Conservation (phyloP, 1,140 invertebrate genomes). For the Panulirus ornatus region DNA sequence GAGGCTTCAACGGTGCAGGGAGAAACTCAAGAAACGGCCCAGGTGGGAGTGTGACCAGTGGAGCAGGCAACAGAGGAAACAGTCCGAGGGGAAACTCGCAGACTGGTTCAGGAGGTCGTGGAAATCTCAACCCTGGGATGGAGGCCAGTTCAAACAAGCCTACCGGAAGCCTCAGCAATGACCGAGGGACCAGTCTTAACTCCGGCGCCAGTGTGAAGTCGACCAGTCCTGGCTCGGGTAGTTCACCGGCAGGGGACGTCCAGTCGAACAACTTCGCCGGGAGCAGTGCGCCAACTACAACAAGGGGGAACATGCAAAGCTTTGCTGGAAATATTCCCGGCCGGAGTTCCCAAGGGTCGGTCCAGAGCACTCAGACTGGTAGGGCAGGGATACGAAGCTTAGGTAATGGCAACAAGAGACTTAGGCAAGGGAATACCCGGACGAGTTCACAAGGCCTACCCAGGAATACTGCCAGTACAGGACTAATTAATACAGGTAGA, state of each 20-base stretch:
- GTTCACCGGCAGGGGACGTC: not conserved
- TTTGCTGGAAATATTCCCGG: not conserved
- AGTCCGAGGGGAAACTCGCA: not conserved
- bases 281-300: not conserved
- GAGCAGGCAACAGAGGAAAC: not conserved
- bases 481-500: too few species aligned
- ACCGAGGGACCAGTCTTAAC: not conserved
- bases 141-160: not conserved
- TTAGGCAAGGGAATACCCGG: too few species aligned
- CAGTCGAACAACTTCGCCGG: not conserved
- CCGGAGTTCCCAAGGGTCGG: not conserved
- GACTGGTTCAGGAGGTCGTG: not conserved
- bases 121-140: not conserved
- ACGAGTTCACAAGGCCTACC: too few species aligned
- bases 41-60: not conserved
- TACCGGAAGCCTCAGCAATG: constrained; percentile 16
- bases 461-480: too few species aligned
- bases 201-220: not conserved
- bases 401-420: not conserved
- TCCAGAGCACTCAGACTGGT: not conserved
- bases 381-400: constrained; percentile 5
- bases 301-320: not conserved
- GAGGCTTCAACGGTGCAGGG: constrained; percentile 2
- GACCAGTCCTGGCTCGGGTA: not conserved
- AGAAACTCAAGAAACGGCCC: not conserved